Evolutionary conservation across 2,797 vertebrate species (phyloP).

Genomic region (Sphaeramia orbicularis): DNA sequence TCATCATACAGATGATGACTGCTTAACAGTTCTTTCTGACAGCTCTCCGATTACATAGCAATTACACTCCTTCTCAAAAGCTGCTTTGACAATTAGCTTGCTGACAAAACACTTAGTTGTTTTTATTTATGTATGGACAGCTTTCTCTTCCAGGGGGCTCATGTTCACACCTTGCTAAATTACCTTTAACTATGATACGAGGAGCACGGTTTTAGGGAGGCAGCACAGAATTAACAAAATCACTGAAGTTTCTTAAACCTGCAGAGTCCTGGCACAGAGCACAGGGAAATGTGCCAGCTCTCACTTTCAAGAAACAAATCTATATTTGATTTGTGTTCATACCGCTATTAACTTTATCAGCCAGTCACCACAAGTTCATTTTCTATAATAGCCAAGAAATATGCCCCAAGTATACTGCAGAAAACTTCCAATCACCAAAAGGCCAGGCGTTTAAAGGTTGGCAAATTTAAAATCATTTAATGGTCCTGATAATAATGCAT

Average conservation of each 20-base stretch:
- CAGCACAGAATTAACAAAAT: slow-evolving; percentile 14
- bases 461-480: background rate
- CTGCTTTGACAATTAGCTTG: slow-evolving; percentile 80
- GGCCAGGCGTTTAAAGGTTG: background rate
- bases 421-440: background rate
- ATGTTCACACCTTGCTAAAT: slow-evolving; percentile 51
- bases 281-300: slow-evolving; percentile 35
- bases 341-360: slow-evolving; percentile 37
- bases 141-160: slow-evolving; percentile 47
- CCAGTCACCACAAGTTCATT: background rate
- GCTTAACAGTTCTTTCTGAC: slow-evolving; percentile 80
- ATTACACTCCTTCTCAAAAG: slow-evolving; percentile 79
- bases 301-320: slow-evolving; percentile 38
- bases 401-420: no score
- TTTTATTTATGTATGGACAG: slow-evolving; percentile 74
- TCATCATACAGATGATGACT: slow-evolving; percentile 81
- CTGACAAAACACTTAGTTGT: slow-evolving; percentile 78
- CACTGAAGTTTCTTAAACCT: slow-evolving; percentile 29
- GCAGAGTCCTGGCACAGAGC: slow-evolving; percentile 29
- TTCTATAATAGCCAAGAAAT: slow-evolving; percentile 12
- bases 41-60: slow-evolving; percentile 80
- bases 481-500: background rate
- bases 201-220: background rate
- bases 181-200: slow-evolving; percentile 19
- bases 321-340: slow-evolving; percentile 28